These are phyloP conservation scores for Egretta garzetta DNA, from an alignment of 2,113 vertebrate genomes.

Conservation along the genomic window DNA sequence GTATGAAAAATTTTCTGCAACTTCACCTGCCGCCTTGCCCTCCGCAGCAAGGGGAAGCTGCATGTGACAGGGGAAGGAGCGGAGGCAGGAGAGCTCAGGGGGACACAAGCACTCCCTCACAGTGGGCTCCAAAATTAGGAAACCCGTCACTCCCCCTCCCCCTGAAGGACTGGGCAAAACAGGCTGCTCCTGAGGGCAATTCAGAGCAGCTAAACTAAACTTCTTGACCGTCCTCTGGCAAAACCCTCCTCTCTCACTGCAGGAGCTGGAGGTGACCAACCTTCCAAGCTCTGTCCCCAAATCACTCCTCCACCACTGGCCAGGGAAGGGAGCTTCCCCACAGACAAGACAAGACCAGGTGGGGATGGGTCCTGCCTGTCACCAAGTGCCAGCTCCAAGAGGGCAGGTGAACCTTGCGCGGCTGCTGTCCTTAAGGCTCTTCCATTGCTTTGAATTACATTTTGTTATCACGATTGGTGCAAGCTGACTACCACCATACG, in stretches of 20 bases:
- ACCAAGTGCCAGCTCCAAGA: neutral
- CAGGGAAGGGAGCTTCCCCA: neutral
- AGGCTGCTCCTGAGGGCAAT: fast-evolving
- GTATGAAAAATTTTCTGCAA: neutral
- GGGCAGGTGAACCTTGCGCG: neutral
- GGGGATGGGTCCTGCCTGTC: neutral
- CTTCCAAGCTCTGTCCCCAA: neutral
- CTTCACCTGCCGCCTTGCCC: neutral
- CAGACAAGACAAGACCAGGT: neutral
- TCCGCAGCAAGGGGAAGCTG: neutral
- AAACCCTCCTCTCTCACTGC: neutral
- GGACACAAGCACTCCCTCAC: neutral
- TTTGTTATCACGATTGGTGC: neutral
- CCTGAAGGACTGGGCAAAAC: neutral
- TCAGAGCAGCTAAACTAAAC: neutral
- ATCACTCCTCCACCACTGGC: neutral
- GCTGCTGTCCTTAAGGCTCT: neutral
- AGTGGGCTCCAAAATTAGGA: neutral
- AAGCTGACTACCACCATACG: neutral
- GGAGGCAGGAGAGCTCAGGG: fast-evolving
- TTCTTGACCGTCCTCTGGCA: neutral
- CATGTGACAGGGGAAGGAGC: fast-evolving
- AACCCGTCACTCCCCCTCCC: neutral
- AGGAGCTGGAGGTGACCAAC: neutral
- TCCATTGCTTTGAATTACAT: neutral